A percentile compares a stretch with the other conserved stretches of the same genome.
Conservation (phyloP, 2,113 vertebrate species). For the Physeter macrocephalus region DNA sequence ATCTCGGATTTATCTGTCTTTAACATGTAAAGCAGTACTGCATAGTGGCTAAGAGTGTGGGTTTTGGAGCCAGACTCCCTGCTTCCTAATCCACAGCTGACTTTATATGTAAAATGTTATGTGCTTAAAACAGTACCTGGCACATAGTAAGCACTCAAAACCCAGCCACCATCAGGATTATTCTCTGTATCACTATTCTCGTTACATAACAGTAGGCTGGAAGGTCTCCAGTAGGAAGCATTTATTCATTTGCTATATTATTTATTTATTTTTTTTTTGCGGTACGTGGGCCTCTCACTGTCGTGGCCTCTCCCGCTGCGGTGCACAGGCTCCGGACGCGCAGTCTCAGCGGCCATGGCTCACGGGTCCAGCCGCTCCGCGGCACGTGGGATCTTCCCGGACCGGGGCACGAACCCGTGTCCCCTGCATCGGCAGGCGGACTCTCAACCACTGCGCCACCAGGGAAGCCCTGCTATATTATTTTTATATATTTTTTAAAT, state of each 20-base stretch:
- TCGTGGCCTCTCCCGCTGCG: too few species aligned
- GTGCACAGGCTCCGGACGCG: too few species aligned
- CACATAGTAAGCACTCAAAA: neutral
- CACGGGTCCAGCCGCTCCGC: too few species aligned
- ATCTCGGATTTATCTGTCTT: too few species aligned
- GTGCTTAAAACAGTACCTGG: neutral
- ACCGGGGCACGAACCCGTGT: too few species aligned
- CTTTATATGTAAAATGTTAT: neutral
- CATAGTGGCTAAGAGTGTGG: neutral
- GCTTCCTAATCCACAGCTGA: neutral
- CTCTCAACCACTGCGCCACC: too few species aligned
- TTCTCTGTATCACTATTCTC: neutral
- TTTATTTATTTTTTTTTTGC: neutral
- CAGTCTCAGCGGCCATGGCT: too few species aligned
- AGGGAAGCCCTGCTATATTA: neutral
- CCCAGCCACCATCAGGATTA: neutral
- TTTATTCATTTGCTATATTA: neutral
- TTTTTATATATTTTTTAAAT: neutral
- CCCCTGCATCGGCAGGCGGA: too few species aligned
- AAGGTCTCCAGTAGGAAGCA: neutral
- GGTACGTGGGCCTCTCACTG: too few species aligned
- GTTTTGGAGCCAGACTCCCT: neutral
- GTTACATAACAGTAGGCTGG: neutral
- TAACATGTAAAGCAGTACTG: neutral
- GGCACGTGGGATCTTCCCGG: too few species aligned